These are phyloP conservation scores for Penelope pileata DNA, from an alignment of 2,113 vertebrate species.

Conservation along the genomic window DNA sequence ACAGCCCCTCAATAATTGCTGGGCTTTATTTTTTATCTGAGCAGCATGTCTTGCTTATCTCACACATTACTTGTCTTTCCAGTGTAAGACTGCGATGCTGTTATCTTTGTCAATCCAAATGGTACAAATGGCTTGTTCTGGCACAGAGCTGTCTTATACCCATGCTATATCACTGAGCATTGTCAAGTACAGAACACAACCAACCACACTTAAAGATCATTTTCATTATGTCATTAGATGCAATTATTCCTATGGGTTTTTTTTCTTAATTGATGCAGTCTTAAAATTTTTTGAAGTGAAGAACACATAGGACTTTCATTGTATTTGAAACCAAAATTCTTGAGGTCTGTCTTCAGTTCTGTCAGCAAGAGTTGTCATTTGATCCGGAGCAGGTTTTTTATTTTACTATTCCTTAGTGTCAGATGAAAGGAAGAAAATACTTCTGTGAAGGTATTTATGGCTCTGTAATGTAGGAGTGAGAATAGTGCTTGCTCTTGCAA, in stretches of 20 bases:
- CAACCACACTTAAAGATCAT: neutral
- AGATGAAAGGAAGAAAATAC: neutral
- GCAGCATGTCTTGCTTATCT: neutral
- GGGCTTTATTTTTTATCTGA: slow-evolving; percentile 19
- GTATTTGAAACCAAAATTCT: neutral
- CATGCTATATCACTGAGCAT: neutral
- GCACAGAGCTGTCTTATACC: neutral
- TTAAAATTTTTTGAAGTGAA: neutral
- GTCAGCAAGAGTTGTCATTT: neutral
- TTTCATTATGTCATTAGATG: neutral
- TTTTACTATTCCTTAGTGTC: neutral
- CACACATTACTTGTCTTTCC: neutral
- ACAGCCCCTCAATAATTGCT: neutral
- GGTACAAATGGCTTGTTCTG: neutral
- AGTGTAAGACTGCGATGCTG: neutral
- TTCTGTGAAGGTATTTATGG: neutral
- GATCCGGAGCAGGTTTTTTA: neutral
- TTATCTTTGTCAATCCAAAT: neutral
- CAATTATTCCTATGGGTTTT: neutral
- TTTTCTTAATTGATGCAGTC: neutral
- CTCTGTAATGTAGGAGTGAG: neutral
- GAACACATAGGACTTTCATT: neutral
- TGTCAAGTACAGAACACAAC: neutral
- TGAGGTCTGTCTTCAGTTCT: neutral
- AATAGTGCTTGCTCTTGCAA: neutral